phyloP scores from a whole-genome alignment of 2,113 vertebrate genomes.

The Heliornis fulica region DNA sequence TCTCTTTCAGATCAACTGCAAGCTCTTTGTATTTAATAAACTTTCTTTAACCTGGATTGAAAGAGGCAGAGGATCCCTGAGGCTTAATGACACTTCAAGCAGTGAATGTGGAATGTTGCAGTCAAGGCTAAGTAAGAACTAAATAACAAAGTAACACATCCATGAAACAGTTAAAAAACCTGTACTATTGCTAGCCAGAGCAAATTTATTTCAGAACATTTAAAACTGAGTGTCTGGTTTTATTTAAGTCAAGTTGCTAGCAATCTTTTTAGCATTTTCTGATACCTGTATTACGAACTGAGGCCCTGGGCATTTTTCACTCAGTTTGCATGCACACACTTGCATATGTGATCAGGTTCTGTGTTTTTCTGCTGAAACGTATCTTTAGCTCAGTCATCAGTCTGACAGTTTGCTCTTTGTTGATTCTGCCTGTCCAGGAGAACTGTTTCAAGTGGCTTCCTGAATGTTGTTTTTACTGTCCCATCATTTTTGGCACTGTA shows the following conservation, averaged over 20 bases:
- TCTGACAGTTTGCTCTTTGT: neutral
- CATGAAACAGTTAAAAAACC: neutral
- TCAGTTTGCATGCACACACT: neutral
- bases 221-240: neutral
- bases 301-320: neutral
- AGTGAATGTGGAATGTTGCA: constrained; percentile 70
- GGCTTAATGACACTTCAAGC: constrained; percentile 79
- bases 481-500: neutral
- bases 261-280: neutral
- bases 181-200: neutral
- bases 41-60: constrained; percentile 79
- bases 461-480: neutral
- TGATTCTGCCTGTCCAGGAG: neutral
- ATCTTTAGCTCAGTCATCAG: neutral
- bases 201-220: neutral
- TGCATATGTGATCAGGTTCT: neutral
- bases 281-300: neutral
- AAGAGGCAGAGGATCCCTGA: constrained; percentile 79
- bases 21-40: constrained; percentile 82
- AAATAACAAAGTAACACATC: neutral
- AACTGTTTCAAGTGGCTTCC: neutral
- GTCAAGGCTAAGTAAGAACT: constrained; percentile 78
- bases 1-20: constrained; percentile 81
- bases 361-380: neutral
- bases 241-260: neutral